Evolutionary conservation across 2,888 invertebrate species (phyloP).

Genomic region (Branchellion lobata): DNA sequence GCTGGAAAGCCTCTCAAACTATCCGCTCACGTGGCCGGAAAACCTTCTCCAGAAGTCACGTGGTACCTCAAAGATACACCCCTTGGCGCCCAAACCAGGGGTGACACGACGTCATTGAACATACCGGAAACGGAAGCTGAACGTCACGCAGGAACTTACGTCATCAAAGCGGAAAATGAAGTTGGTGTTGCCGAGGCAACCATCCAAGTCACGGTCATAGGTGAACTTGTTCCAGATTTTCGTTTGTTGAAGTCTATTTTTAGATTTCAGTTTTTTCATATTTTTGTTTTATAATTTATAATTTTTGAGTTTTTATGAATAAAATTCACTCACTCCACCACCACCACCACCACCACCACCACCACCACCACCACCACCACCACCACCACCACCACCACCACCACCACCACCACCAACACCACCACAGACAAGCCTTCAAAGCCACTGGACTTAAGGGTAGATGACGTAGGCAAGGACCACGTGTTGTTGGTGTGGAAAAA

Average conservation of each 20-base stretch:
- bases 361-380: too few relatives aligned
- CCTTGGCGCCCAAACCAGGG: not conserved
- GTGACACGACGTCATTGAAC: conserved; percentile 46
- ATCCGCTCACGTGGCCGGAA: conserved; percentile 51
- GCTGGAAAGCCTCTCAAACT: conserved; percentile 49
- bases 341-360: too few relatives aligned
- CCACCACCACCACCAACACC: too few relatives aligned
- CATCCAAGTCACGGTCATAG: conserved; percentile 50
- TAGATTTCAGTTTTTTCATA: too few relatives aligned
- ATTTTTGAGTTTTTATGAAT: too few relatives aligned
- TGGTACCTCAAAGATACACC: conserved; percentile 54
- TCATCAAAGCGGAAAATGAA: conserved; percentile 56
- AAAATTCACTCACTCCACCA: too few relatives aligned
- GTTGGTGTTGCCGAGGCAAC: conserved; percentile 69
- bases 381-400: too few relatives aligned
- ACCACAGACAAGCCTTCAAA: conserved; percentile 53
- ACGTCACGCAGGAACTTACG: conserved; percentile 51
- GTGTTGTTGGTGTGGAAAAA: conserved; percentile 53
- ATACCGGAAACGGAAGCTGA: conserved; percentile 33
- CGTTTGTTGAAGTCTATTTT: conserved; percentile 1
- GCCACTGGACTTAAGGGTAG: conserved; percentile 51
- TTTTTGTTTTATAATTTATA: too few relatives aligned
- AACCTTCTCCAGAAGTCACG: conserved; percentile 57
- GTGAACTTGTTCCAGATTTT: conserved; percentile 38
- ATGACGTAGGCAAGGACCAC: conserved; percentile 48